phyloP scores from a whole-genome alignment of 2,113 vertebrate genomes.

The Siphamia tubifer region DNA sequence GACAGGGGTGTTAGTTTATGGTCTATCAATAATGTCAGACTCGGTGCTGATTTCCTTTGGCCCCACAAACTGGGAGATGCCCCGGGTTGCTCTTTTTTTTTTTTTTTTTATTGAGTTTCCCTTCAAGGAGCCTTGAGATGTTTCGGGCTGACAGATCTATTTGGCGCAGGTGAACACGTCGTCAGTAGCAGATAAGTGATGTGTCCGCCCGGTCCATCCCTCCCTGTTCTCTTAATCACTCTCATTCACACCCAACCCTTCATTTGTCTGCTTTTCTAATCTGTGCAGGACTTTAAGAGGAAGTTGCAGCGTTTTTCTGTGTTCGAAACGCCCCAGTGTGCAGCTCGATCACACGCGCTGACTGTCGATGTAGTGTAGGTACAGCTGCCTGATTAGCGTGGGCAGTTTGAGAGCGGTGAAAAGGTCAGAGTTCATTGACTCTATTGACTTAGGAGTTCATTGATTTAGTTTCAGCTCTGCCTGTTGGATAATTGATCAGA shows the following conservation, averaged over 20 bases:
- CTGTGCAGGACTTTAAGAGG: constrained; percentile 10
- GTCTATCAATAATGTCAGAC: constrained; percentile 37
- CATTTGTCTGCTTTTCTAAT: constrained; percentile 7
- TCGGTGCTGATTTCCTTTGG: constrained; percentile 33
- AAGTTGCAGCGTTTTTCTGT: background rate
- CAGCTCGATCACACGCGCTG: background rate
- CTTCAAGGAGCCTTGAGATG: constrained; percentile 36
- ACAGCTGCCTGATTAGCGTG: constrained; percentile 47
- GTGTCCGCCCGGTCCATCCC: constrained; percentile 29
- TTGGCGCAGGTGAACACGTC: constrained; percentile 36
- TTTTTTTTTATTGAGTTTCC: constrained; percentile 37
- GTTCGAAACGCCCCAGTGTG: background rate
- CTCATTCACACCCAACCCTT: constrained; percentile 9
- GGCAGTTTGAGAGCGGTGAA: constrained; percentile 34
- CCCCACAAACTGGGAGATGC: constrained; percentile 10
- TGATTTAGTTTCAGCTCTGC: constrained; percentile 63
- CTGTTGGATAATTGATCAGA: constrained; percentile 59
- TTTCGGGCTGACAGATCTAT: constrained; percentile 56
- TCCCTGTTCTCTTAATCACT: constrained; percentile 38
- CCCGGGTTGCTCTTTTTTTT: background rate
- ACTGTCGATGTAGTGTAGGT: constrained; percentile 9
- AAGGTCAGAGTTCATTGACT: constrained; percentile 68
- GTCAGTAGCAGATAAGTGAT: constrained; percentile 57
- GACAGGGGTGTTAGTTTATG: constrained; percentile 21
- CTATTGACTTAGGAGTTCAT: constrained; percentile 54